These are phyloP conservation scores for Deroplatys truncata DNA, from an alignment of 2,888 invertebrate species.

Conservation along the genomic window DNA sequence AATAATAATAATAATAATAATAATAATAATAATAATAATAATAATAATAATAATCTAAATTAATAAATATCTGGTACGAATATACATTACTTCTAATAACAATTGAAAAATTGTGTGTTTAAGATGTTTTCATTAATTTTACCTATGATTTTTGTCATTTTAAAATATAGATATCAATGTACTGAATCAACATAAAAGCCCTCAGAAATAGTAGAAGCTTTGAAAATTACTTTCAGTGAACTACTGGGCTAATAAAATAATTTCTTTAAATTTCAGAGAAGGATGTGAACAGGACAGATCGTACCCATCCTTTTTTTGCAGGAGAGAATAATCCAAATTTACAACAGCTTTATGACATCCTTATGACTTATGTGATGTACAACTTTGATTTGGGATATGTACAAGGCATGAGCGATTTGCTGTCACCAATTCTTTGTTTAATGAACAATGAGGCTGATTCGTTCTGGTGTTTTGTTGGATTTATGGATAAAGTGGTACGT, in stretches of 20 bases:
- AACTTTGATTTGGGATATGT: conserved; percentile 96
- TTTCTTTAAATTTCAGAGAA: conserved; percentile 64
- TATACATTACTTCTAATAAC: too few relatives aligned
- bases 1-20: too few relatives aligned
- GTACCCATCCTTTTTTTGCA: conserved; percentile 85
- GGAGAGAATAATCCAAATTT: conserved; percentile 91
- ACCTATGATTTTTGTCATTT: too few relatives aligned
- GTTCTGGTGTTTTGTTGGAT: conserved; percentile 98
- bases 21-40: too few relatives aligned
- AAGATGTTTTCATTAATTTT: too few relatives aligned
- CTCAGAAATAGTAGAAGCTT: too few relatives aligned
- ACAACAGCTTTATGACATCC: conserved; percentile 77
- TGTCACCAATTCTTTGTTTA: conserved; percentile 86
- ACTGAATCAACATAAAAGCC: too few relatives aligned
- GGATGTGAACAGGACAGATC: conserved; percentile 94
- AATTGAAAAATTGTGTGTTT: too few relatives aligned
- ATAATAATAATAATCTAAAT: too few relatives aligned
- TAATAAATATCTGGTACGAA: too few relatives aligned
- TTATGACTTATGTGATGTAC: conserved; percentile 99
- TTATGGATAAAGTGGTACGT: conserved; percentile 91
- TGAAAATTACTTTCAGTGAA: too few relatives aligned
- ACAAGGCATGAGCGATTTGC: conserved; percentile 96
- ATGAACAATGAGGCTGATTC: conserved; percentile 92
- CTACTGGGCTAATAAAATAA: not conserved
- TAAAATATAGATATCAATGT: too few relatives aligned